Evolutionary conservation across 2,888 invertebrate genomes (phyloP).

Genomic region (Ecliptopera silaceata): DNA sequence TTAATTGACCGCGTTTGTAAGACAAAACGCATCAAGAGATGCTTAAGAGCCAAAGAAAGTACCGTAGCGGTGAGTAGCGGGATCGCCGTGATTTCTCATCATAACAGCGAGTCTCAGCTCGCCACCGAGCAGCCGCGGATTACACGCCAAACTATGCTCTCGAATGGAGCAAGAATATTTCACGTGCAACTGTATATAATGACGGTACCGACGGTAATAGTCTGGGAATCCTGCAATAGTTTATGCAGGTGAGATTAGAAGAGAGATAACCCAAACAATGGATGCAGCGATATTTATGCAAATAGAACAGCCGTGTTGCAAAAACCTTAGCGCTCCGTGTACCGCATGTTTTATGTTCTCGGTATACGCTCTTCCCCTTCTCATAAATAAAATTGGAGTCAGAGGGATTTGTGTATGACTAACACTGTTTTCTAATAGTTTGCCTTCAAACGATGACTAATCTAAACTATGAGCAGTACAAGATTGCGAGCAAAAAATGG

Average conservation of each 20-base stretch:
- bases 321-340: conserved; percentile 48
- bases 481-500: conserved; percentile 26
- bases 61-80: conserved; percentile 79
- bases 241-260: conserved; percentile 66
- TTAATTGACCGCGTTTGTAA: conserved; percentile 73
- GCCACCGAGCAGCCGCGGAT: conserved; percentile 45
- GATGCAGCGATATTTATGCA: conserved; percentile 64
- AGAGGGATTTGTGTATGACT: conserved; percentile 72
- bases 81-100: conserved; percentile 72
- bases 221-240: conserved; percentile 73
- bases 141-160: conserved; percentile 74
- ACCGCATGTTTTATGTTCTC: conserved; percentile 57
- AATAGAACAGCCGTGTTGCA: conserved; percentile 62
- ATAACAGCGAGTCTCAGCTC: conserved; percentile 44
- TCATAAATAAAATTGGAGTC: conserved; percentile 55
- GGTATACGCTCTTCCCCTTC: conserved; percentile 56
- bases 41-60: conserved; percentile 72
- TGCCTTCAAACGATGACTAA: conserved; percentile 56
- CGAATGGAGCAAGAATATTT: conserved; percentile 70
- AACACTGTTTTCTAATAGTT: conserved; percentile 58
- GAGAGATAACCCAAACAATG: conserved; percentile 76
- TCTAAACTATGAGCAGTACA: conserved; percentile 34
- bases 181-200: conserved; percentile 76
- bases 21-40: conserved; percentile 74
- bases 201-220: conserved; percentile 69